Conservation (phyloP, 2,797 vertebrate genomes). For the Oceanodroma leucorhoa region DNA sequence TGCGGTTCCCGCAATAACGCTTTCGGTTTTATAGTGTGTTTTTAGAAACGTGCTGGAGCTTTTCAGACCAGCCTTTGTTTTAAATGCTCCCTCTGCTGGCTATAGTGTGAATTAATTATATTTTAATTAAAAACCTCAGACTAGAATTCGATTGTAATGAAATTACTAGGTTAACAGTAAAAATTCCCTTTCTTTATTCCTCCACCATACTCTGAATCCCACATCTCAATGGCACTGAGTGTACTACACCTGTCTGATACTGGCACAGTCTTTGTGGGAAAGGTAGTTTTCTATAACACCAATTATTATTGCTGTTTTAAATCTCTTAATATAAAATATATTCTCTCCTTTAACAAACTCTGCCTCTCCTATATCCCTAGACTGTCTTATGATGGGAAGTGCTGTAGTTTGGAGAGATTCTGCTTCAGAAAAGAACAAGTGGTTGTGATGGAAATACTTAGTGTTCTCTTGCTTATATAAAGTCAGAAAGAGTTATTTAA, state of each 20-base stretch:
- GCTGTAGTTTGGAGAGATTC: background rate
- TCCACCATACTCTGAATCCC: background rate
- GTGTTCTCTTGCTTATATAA: background rate
- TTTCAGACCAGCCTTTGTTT: background rate
- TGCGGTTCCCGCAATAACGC: background rate
- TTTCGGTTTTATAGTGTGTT: rapidly evolving
- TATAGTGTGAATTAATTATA: background rate
- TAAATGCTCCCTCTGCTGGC: slow-evolving; percentile 55
- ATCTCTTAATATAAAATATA: background rate
- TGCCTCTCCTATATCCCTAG: background rate
- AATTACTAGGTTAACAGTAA: background rate
- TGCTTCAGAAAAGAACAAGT: background rate
- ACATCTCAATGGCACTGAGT: background rate
- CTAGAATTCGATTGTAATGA: background rate
- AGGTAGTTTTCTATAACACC: background rate
- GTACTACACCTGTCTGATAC: no score
- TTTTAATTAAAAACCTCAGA: background rate
- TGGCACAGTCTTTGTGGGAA: background rate
- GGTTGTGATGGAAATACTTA: background rate
- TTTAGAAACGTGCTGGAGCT: background rate
- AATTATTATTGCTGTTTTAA: background rate
- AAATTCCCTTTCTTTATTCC: background rate
- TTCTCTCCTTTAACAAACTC: background rate
- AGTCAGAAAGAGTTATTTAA: background rate
- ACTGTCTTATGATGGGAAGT: background rate